Base-by-base conservation (phyloP, 2,113 vertebrate species). In the Ranitomeya imitator region DNA sequence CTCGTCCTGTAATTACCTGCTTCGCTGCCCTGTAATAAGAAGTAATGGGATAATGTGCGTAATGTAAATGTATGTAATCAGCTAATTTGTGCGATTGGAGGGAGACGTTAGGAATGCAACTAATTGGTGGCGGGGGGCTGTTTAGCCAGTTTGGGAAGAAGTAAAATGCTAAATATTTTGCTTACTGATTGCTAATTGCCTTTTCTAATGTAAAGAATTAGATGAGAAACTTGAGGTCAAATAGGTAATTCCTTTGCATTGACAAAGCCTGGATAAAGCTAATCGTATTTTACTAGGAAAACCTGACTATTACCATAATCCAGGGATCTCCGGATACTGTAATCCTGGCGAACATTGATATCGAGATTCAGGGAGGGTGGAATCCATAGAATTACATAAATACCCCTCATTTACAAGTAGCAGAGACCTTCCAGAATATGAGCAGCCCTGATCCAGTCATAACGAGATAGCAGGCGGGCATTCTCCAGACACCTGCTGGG, bases 11-110 rank as follows among this genome's bases (percentile, higher is more conserved):
- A 83, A 88, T 88, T 88, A 84, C 21, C 37, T 65, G 74, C 67
- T 88, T 84, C 78, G 37, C 5, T 79, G 77, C 45, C 51, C 57
- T 71, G 21, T 86, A 86, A 67, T 79, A 86, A 69, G 63, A 18
- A 11, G 87, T 78, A 81, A 61, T 88, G 19, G 86, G 65, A 74
- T 88, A 83, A 83, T 15, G 55, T 60, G 71, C 45, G 55, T 60
- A 65, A 77, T 54, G 71, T 84, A 88, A 79, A 83, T 83, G 69
- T 83, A 51, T 88, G 71, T 83, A 73, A 88, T 88, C 79, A 82
- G 65, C 52, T 83, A 83, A 77, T 83, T 83, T 23, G 51, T 76
- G 60, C 45, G 84, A 84, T 88, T 73, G 67, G n/a, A 16, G n/a
- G 31, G 71, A 52, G 71, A 78, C 76, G 14, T 13, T 23, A 57